Evolutionary conservation across 1,140 invertebrate genomes (phyloP), one percentile per base, ranked within the genome.

Genomic region (Drosophila seguyi): DNA sequence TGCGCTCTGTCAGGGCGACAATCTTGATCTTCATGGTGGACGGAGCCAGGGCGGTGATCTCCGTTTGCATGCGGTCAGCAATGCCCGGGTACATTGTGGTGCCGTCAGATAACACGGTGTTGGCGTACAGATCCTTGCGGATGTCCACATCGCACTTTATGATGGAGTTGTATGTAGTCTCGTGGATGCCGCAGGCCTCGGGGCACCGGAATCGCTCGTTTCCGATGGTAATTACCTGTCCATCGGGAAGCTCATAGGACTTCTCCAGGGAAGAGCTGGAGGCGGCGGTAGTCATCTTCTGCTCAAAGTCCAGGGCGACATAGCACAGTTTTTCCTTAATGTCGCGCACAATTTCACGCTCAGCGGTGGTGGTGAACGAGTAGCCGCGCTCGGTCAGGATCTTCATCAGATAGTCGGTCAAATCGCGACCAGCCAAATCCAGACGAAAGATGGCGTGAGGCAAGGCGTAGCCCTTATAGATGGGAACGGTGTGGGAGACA

Each of bases 141-240:
- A n/a, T n/a, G n/a, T n/a, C n/a, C n/a, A n/a, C n/a, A n/a, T n/a
- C n/a, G n/a, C n/a, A n/a, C n/a, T n/a, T n/a, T n/a, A n/a, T n/a
- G n/a, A n/a, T n/a, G n/a, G n/a, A n/a, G n/a, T n/a, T n/a, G n/a
- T n/a, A n/a, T n/a, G n/a, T n/a, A n/a, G n/a, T n/a, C n/a, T n/a
- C n/a, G n/a, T n/a, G n/a, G n/a, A n/a, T n/a, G n/a, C n/a, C n/a
- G n/a, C n/a, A n/a, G n/a, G n/a, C n/a, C n/a, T 98, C 97, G 25
- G 97, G 97, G 86, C 97, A 98, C 92, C 98, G 96, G 96, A 99
- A 98, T 66, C 98, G 95, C 93, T 98, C 97, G 93, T 97, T 98
- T 52, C 97, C 97, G 90, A 98, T 98, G 83, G 97, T 98, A 93
- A 98, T 95, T 22, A 95, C 95, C 93, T 97, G 97, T 77, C 96